A percentile compares a stretch with the other conserved stretches of the same genome.
These are phyloP conservation scores for Thermophis baileyi DNA, from an alignment of 2,113 vertebrate species.

Conservation along the genomic window DNA sequence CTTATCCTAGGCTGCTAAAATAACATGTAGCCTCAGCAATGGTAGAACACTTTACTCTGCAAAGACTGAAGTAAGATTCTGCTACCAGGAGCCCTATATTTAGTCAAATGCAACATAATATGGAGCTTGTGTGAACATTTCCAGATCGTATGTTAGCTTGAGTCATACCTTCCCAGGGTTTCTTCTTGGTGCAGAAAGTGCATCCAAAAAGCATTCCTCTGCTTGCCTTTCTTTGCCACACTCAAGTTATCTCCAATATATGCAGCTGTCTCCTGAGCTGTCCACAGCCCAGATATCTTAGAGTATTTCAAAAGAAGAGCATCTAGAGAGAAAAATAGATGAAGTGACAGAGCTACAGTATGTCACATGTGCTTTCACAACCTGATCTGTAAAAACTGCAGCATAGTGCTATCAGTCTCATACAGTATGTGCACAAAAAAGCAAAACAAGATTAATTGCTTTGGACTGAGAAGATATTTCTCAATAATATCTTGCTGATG, in stretches of 20 bases:
- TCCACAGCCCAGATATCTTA: slow-evolving; percentile 85
- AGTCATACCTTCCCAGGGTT: slow-evolving; percentile 78
- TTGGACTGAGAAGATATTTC: background rate
- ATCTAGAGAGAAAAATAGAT: slow-evolving; percentile 62
- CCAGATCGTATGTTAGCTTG: background rate
- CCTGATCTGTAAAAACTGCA: background rate
- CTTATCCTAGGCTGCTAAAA: background rate
- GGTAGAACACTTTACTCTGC: background rate
- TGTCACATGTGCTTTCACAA: background rate
- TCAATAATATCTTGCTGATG: background rate
- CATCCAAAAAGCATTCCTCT: slow-evolving; percentile 85
- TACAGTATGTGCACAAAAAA: background rate
- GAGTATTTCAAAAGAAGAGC: slow-evolving; percentile 91
- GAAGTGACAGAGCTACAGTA: background rate
- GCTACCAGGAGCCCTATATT: background rate
- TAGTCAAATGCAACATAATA: background rate
- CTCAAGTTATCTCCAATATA: slow-evolving; percentile 77
- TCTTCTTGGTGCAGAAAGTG: slow-evolving; percentile 93
- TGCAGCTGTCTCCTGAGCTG: slow-evolving; percentile 79
- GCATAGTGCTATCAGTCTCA: background rate
- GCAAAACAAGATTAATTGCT: background rate
- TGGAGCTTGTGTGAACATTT: background rate
- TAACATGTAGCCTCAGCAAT: background rate
- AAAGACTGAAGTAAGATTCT: background rate
- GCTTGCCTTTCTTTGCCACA: slow-evolving; percentile 77